Evolutionary conservation across 2,888 invertebrate species (phyloP).

Genomic region (Micoletzkya japonica): DNA sequence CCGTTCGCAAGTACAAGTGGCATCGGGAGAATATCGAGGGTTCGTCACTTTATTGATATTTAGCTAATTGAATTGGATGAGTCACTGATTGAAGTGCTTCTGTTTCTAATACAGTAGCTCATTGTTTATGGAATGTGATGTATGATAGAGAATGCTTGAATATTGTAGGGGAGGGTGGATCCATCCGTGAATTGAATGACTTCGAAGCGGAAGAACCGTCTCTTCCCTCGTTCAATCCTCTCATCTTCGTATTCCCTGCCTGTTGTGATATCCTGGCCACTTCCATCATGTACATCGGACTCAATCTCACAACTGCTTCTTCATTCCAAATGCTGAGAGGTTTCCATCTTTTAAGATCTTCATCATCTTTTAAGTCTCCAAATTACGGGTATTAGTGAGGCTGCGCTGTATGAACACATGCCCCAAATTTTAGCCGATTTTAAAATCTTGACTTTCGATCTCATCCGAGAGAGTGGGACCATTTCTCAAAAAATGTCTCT

Average conservation of each 20-base stretch:
- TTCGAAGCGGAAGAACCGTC: constrained; percentile 51
- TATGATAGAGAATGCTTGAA: not conserved
- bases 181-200: constrained; percentile 47
- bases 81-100: not conserved
- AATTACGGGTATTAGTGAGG: no score
- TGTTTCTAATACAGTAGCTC: not conserved
- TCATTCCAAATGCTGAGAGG: constrained; percentile 95
- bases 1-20: constrained; percentile 41
- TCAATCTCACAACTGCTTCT: constrained; percentile 87
- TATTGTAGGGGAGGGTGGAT: constrained; percentile 44
- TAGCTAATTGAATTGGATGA: not conserved
- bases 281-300: constrained; percentile 85
- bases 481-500: no score
- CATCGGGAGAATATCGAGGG: constrained; percentile 40
- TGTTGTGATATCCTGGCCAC: constrained; percentile 86
- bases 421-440: no score
- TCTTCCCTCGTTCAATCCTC: constrained; percentile 78
- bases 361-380: no score
- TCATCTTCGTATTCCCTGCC: constrained; percentile 80
- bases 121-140: not conserved
- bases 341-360: constrained; percentile 62
- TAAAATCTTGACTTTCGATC: no score
- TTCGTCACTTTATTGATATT: constrained; percentile 14
- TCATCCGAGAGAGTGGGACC: no score
- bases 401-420: no score